A percentile compares a stretch with the other conserved stretches of the same genome.
These are phyloP conservation scores for Platycnemis pennipes DNA, from an alignment of 2,888 invertebrate genomes.

Conservation along the genomic window DNA sequence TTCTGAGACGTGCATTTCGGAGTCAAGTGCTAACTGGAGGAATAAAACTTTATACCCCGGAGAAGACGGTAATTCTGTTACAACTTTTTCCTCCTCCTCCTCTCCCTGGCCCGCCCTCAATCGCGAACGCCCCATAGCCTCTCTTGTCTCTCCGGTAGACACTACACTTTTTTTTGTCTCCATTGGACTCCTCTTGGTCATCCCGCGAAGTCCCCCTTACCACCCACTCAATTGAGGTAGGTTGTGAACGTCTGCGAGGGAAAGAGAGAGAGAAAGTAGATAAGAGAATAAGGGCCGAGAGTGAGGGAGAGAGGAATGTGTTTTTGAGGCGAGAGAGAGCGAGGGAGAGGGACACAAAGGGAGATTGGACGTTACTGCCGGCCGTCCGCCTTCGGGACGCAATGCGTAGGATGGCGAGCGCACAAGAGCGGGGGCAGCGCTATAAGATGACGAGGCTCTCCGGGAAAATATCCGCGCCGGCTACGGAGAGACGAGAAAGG, in stretches of 20 bases:
- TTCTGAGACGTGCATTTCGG: constrained; percentile 27
- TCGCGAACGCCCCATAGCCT: not conserved
- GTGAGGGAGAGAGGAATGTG: not conserved
- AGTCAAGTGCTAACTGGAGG: constrained; percentile 61
- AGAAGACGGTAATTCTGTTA: constrained; percentile 57
- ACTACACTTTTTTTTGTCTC: not conserved
- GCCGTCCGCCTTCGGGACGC: not conserved
- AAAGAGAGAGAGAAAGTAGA: not conserved
- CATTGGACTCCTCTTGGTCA: constrained; percentile 34
- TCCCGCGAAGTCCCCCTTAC: not conserved
- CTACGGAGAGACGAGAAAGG: not conserved
- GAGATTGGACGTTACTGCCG: not conserved
- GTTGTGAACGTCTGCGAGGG: constrained; percentile 59
- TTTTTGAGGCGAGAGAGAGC: not conserved
- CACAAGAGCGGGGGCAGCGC: not conserved
- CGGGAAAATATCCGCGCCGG: not conserved
- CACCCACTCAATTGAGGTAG: constrained; percentile 55
- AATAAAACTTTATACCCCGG: constrained; percentile 62
- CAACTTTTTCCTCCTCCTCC: constrained; percentile 53
- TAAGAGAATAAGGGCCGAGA: not conserved
- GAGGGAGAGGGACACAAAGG: not conserved
- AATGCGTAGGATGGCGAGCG: not conserved
- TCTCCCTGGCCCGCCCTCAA: not conserved
- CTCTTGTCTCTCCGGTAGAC: not conserved
- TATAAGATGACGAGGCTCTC: not conserved